Evolutionary conservation across 2,888 invertebrate genomes (phyloP).

Genomic region (Phyllotreta striolata): DNA sequence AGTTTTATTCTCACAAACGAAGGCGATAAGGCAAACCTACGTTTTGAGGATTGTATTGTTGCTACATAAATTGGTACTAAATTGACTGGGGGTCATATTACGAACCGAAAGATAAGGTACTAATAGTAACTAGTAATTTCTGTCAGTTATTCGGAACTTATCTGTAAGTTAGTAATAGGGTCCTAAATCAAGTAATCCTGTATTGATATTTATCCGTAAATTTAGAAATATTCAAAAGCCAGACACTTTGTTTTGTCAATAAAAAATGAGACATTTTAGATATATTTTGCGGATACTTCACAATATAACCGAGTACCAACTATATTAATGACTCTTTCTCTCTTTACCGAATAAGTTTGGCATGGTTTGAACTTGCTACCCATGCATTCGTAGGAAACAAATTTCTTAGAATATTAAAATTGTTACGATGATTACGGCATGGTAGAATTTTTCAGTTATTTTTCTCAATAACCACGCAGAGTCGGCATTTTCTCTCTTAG

Average conservation of each 20-base stretch:
- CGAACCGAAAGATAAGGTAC: too few species aligned
- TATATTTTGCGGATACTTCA: background rate
- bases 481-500: constrained; percentile 4
- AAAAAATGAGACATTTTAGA: background rate
- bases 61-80: background rate
- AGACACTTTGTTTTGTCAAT: background rate
- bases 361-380: constrained; percentile 53
- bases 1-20: constrained; percentile 5
- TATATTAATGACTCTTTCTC: constrained; percentile 26
- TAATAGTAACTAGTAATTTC: too few species aligned
- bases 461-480: constrained; percentile 24
- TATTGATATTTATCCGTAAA: too few species aligned
- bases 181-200: too few species aligned
- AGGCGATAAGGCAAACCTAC: constrained; percentile 1
- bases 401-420: constrained; percentile 49
- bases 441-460: constrained; percentile 46
- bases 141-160: too few species aligned
- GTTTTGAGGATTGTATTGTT: constrained; percentile 1
- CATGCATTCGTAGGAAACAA: constrained; percentile 52
- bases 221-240: too few species aligned
- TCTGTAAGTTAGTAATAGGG: too few species aligned
- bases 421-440: constrained; percentile 49
- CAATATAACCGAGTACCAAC: too few species aligned
- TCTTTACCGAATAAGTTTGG: constrained; percentile 45
- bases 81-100: too few species aligned